phyloP scores from a whole-genome alignment of 2,888 invertebrate genomes.

The Pseudococcus jackbeardsleyi region DNA sequence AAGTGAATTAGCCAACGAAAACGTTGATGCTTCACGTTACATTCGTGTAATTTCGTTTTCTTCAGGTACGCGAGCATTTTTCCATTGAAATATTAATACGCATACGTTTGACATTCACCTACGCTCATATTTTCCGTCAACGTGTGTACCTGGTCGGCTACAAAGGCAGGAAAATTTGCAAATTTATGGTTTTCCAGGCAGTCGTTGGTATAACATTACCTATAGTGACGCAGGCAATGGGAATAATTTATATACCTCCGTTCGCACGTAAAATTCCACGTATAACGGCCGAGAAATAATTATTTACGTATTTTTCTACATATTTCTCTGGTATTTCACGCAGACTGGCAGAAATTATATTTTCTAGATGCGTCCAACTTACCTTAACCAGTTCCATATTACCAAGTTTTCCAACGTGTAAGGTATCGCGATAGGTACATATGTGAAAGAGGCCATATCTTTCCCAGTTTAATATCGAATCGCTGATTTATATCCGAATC shows the following conservation, averaged over 20 bases:
- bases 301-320: conserved; percentile 22
- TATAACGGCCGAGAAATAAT: not conserved
- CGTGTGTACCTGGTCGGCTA: not conserved
- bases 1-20: not conserved
- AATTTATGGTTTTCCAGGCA: conserved; percentile 29
- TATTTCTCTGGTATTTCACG: conserved; percentile 14
- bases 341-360: conserved; percentile 33
- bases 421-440: not conserved
- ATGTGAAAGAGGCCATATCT: not conserved
- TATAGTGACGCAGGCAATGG: not conserved
- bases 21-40: not conserved
- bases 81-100: not conserved
- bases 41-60: conserved; percentile 7
- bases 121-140: not conserved
- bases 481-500: conserved; percentile 31
- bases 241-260: conserved; percentile 27
- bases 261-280: not conserved
- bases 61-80: not conserved
- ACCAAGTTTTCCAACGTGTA: conserved; percentile 25
- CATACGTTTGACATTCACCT: conserved; percentile 20
- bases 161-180: conserved; percentile 3
- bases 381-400: conserved; percentile 36
- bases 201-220: not conserved
- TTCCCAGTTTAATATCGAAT: conserved; percentile 43
- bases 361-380: not conserved